Evolutionary conservation across 2,888 invertebrate genomes (phyloP).

Genomic region (Anoplius nigerrimus): DNA sequence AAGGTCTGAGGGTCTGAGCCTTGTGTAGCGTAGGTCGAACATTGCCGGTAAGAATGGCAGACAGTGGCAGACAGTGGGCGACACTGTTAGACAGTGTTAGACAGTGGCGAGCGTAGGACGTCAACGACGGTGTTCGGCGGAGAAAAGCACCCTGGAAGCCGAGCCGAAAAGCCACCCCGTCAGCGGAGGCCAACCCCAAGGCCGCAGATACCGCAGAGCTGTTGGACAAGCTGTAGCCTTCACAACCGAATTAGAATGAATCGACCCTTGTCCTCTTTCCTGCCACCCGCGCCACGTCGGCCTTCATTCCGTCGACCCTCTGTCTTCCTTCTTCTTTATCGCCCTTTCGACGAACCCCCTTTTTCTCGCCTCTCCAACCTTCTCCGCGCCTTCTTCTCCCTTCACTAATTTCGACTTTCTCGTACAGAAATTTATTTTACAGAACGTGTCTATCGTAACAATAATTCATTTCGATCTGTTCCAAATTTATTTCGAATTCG

Average conservation of each 20-base stretch:
- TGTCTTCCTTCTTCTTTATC: not conserved
- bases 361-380: not conserved
- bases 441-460: too few species aligned
- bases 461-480: too few species aligned
- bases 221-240: slow-evolving; percentile 74
- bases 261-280: slow-evolving; percentile 62
- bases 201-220: slow-evolving; percentile 43
- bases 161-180: slow-evolving; percentile 22
- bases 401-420: not conserved
- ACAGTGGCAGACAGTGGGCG: too few species aligned
- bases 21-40: too few species aligned
- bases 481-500: too few species aligned
- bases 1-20: too few species aligned
- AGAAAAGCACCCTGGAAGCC: slow-evolving; percentile 1
- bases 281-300: slow-evolving; percentile 20
- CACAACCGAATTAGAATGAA: slow-evolving; percentile 73
- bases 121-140: not conserved
- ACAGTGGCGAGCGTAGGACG: too few species aligned
- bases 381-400: not conserved
- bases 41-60: too few species aligned
- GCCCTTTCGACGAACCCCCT: not conserved
- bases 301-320: not conserved
- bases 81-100: too few species aligned
- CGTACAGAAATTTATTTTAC: too few species aligned
- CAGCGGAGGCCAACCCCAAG: too few species aligned